Evolutionary conservation across 2,888 invertebrate genomes (phyloP), one percentile per base, ranked within the genome.

Genomic region (Biston betularia): DNA sequence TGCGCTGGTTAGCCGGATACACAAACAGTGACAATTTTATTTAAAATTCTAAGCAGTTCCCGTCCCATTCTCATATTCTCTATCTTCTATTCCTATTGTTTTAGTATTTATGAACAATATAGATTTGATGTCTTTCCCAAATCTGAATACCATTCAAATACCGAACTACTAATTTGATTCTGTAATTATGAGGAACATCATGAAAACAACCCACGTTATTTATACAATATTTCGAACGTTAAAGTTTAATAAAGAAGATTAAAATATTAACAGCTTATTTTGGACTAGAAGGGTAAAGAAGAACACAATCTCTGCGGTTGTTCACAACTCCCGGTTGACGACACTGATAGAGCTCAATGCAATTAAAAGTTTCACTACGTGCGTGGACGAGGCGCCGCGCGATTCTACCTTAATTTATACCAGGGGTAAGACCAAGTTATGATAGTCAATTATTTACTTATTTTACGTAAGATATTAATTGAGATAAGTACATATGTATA

Each of bases 321-420:
- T 88, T 90, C 86, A 85, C 84, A 89, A 87, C 89, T 87, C 86
- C 77, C 81, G 81, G 90, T 87, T 88, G 91, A 87, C 90, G 89
- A 87, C 90, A 87, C 86, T 90, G 92, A 92, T 92, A 89, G 90
- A 90, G 87, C 89, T 88, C 83, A 88, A 92, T 90, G 93, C 93
- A 93, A 93, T 93, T 93, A 93, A 93, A 93, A 93, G 92, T 93
- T 93, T 89, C 85, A 86, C 92, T 89, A 86, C 92, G 92, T 93
- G 93, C 93, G 93, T 93, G 93, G 90, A 87, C 89, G 89, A 84
- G 86, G 85, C 88, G 86, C 87, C 75, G 77, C 78, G 79, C 84
- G 85, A 85, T 84, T 87, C 86, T 80, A 89, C 90, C 91, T 92
- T 92, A 91, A 92, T 92, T 92, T 92, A 92, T 90, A 87, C 89